Conservation (phyloP, 2,888 invertebrate species). For the Oegoconia quadripuncta region DNA sequence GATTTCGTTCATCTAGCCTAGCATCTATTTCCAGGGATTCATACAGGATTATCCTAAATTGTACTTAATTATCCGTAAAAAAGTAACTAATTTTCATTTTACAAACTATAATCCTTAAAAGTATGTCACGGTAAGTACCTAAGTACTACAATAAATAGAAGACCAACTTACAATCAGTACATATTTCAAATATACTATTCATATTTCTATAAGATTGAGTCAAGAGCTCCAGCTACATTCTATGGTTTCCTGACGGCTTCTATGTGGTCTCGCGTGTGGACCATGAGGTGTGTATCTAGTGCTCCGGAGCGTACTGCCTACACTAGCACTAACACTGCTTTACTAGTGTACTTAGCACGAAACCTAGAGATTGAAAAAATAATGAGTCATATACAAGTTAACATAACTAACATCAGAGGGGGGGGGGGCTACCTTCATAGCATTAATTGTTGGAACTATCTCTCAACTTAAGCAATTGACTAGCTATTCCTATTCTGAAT, state of each 20-base stretch:
- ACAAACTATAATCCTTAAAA: slow-evolving; percentile 67
- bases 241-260: slow-evolving; percentile 72
- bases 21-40: slow-evolving; percentile 54
- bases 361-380: slow-evolving; percentile 79
- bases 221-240: slow-evolving; percentile 64
- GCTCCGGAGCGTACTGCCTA: slow-evolving; percentile 79
- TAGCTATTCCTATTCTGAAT: slow-evolving; percentile 46
- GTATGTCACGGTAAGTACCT: slow-evolving; percentile 71
- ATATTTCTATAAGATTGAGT: slow-evolving; percentile 56
- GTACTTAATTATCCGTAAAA: slow-evolving; percentile 67
- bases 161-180: slow-evolving; percentile 74
- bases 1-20: slow-evolving; percentile 48
- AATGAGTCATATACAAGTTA: slow-evolving; percentile 57
- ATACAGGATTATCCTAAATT: slow-evolving; percentile 68
- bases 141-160: slow-evolving; percentile 78
- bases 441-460: slow-evolving; percentile 64
- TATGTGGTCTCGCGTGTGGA: slow-evolving; percentile 73
- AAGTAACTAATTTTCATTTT: slow-evolving; percentile 52
- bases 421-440: slow-evolving; percentile 71
- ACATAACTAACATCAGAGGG: slow-evolving; percentile 48
- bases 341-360: slow-evolving; percentile 80
- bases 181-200: slow-evolving; percentile 57
- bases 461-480: slow-evolving; percentile 25
- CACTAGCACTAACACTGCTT: slow-evolving; percentile 76
- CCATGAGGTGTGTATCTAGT: slow-evolving; percentile 74